Evolutionary conservation across 53 echinoderm and acorn worm genomes (phyloP).

Genomic region (Paracentrotus lividus): DNA sequence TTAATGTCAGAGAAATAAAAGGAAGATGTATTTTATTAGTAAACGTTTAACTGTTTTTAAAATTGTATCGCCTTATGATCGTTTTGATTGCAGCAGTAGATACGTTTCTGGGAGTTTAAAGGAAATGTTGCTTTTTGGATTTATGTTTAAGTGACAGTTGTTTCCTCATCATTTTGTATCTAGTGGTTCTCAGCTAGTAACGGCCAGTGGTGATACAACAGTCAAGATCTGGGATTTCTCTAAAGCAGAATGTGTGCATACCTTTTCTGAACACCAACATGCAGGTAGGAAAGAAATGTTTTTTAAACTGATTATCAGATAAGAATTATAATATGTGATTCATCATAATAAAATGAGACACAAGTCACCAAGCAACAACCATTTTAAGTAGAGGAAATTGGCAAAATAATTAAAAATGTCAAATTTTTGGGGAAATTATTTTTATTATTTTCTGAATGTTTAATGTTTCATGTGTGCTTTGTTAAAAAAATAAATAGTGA

Average conservation of each 20-base stretch:
- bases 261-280: constrained; percentile 98
- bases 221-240: constrained; percentile 99
- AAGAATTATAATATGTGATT: too few species aligned
- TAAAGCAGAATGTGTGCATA: constrained; percentile 99
- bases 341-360: too few species aligned
- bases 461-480: too few species aligned
- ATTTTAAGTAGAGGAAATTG: too few species aligned
- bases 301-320: neutral
- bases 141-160: neutral
- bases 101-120: neutral
- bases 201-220: constrained; percentile 95
- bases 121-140: neutral
- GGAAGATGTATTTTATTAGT: neutral
- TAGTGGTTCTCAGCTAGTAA: constrained; percentile 97
- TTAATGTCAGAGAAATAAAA: neutral
- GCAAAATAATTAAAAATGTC: too few species aligned
- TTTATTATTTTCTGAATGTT: too few species aligned
- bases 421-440: too few species aligned
- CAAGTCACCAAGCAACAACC: neutral
- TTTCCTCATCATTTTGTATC: neutral
- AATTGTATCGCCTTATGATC: too few species aligned
- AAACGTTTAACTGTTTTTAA: too few species aligned
- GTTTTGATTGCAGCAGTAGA: too few species aligned
- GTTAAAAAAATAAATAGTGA: too few species aligned
- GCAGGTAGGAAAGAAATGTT: constrained; percentile 79